Evolutionary conservation across 2,797 vertebrate species (phyloP).

Genomic region (Pterois miles): DNA sequence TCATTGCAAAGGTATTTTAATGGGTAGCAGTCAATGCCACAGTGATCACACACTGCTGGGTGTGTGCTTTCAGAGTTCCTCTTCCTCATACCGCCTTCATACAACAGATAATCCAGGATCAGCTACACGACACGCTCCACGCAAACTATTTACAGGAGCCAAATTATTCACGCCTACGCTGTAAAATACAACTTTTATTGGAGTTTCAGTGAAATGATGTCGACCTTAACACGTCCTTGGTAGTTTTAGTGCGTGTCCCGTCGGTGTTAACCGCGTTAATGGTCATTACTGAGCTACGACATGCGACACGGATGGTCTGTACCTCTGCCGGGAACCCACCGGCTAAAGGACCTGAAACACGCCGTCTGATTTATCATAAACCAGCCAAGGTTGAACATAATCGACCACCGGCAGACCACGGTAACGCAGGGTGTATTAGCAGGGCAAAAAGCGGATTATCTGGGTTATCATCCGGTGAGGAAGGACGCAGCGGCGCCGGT

Average conservation of each 20-base stretch:
- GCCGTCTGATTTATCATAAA: background rate
- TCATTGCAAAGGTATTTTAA: slow-evolving; percentile 13
- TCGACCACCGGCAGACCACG: background rate
- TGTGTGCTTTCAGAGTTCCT: background rate
- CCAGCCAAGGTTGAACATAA: rapidly evolving
- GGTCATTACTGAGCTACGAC: slow-evolving; percentile 43
- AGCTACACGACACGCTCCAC: background rate
- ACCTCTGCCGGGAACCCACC: background rate
- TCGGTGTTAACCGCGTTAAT: slow-evolving; percentile 25
- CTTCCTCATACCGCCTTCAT: background rate
- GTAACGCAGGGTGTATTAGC: background rate
- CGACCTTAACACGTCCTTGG: slow-evolving; percentile 42
- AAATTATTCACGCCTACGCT: no score
- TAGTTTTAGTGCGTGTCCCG: background rate
- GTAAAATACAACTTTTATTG: background rate
- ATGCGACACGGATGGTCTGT: background rate
- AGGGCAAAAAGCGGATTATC: slow-evolving; percentile 34
- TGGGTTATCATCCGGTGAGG: background rate
- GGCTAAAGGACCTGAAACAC: background rate
- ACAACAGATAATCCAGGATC: background rate
- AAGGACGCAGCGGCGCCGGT: slow-evolving; percentile 1
- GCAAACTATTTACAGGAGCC: background rate
- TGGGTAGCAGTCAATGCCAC: rapidly evolving
- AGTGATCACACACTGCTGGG: no score
- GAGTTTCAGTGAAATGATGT: background rate